Evolutionary conservation across 2,113 vertebrate genomes (phyloP).

Genomic region (Brachionichthys hirsutus): DNA sequence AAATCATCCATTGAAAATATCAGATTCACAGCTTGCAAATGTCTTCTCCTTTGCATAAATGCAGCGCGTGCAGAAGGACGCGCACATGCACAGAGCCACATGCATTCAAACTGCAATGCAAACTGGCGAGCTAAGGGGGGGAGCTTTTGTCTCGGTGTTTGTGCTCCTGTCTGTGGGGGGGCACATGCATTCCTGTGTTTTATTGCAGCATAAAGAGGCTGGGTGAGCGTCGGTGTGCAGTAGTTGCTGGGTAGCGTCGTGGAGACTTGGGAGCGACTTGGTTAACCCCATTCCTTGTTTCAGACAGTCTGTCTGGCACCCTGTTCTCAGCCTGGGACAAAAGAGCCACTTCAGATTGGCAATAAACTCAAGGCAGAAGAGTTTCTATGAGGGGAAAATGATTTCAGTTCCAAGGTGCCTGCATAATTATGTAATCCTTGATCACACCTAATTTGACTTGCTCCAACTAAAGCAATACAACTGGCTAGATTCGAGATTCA

Average conservation of each 20-base stretch:
- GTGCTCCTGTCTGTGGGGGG: constrained; percentile 19
- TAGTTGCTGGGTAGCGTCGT: constrained; percentile 66
- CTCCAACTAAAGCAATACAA: not conserved
- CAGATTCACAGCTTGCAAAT: constrained; percentile 39
- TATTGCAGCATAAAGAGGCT: constrained; percentile 25
- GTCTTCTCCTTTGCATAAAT: constrained; percentile 12
- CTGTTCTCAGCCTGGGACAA: constrained; percentile 31
- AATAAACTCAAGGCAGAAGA: not conserved
- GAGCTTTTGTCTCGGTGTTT: constrained; percentile 21
- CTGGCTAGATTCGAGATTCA: not conserved
- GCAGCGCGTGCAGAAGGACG: not conserved
- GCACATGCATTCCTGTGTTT: constrained; percentile 36
- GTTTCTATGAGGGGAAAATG: not conserved
- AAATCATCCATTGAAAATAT: constrained; percentile 29
- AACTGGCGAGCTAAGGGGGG: constrained; percentile 9
- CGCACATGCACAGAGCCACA: not conserved
- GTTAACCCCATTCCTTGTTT: constrained; percentile 52
- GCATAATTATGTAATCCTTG: not conserved
- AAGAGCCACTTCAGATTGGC: constrained; percentile 15
- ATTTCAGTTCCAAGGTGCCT: not conserved
- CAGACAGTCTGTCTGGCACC: constrained; percentile 28
- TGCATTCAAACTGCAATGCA: constrained; percentile 20
- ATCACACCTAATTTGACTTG: not conserved
- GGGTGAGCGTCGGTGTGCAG: constrained; percentile 28
- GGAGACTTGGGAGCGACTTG: constrained; percentile 51